Conservation (phyloP, 2,797 vertebrate genomes). For the Poeciliopsis paucimaculata region DNA sequence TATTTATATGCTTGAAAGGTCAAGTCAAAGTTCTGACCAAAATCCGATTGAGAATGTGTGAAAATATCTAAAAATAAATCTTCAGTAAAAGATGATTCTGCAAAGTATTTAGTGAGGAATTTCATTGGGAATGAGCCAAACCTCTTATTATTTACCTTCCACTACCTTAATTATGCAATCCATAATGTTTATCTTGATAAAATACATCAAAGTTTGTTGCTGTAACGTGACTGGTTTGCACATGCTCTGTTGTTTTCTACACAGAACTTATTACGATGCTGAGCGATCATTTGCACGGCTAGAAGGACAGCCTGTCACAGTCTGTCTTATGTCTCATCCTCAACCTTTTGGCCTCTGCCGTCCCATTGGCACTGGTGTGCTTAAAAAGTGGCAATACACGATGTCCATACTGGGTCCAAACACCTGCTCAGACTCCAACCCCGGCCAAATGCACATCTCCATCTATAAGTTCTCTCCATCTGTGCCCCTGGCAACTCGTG, state of each 20-base stretch:
- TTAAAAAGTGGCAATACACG: slow-evolving; percentile 58
- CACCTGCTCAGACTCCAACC: slow-evolving; percentile 69
- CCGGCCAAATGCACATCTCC: slow-evolving; percentile 69
- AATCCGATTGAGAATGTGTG: not conserved
- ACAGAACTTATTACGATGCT: slow-evolving; percentile 6
- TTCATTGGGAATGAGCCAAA: not conserved
- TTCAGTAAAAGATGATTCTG: not conserved
- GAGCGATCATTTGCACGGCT: slow-evolving; percentile 32
- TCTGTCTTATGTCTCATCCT: slow-evolving; percentile 49
- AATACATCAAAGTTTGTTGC: not conserved
- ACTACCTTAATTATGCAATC: not conserved
- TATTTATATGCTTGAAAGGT: not conserved
- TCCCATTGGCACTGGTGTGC: slow-evolving; percentile 47
- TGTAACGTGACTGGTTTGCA: slow-evolving; percentile 1
- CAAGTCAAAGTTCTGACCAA: not conserved
- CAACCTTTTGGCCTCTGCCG: slow-evolving; percentile 47
- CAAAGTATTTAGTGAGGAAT: not conserved
- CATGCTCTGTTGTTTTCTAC: slow-evolving; percentile 11
- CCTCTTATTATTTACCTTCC: not conserved
- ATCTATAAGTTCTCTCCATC: slow-evolving; percentile 75
- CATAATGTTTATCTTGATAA: not conserved
- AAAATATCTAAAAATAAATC: not conserved
- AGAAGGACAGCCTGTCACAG: slow-evolving; percentile 39
- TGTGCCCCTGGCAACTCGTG: slow-evolving; percentile 61
- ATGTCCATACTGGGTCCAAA: slow-evolving; percentile 70